Percentiles rank a stretch among this genome's conserved stretches.
phyloP scores from a whole-genome alignment of 2,797 vertebrate genomes.

The Hipposideros larvatus region DNA sequence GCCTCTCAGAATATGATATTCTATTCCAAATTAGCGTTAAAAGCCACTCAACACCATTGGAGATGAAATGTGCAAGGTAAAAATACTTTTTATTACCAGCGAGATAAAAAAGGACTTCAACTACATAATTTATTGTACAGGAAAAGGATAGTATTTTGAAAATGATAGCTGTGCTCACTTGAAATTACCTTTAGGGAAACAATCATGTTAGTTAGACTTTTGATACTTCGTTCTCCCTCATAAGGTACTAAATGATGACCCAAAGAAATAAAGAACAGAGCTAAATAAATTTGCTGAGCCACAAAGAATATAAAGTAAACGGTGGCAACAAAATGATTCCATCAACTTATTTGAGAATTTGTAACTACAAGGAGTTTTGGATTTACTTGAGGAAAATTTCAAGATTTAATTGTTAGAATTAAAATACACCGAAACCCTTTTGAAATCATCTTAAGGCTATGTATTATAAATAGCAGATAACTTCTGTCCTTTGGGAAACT shows the following conservation, averaged over 20 bases:
- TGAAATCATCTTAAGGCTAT: not conserved
- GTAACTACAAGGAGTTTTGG: not conserved
- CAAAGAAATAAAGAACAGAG: not conserved
- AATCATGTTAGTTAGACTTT: not conserved
- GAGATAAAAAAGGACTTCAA: constrained; percentile 49
- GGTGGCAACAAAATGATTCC: not conserved
- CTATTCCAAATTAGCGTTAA: constrained; percentile 71
- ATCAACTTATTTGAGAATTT: not conserved
- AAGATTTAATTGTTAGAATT: not conserved
- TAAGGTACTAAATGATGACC: not conserved
- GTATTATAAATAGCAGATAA: not conserved
- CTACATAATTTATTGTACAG: constrained; percentile 33
- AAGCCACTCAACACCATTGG: not conserved
- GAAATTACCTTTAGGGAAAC: not conserved
- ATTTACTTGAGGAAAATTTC: not conserved
- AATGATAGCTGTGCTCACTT: not conserved
- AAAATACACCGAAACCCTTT: not conserved
- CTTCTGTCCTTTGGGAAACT: not conserved
- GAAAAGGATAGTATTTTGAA: not conserved
- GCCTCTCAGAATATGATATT: constrained; percentile 44
- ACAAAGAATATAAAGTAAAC: not conserved
- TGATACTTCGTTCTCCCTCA: not conserved
- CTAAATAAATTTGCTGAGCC: not conserved
- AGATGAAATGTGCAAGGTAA: constrained; percentile 69
- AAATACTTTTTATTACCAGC: constrained; percentile 63